Base-by-base conservation (phyloP, 53 echinoderm and acorn worm genomes). In the Paracentrotus lividus region DNA sequence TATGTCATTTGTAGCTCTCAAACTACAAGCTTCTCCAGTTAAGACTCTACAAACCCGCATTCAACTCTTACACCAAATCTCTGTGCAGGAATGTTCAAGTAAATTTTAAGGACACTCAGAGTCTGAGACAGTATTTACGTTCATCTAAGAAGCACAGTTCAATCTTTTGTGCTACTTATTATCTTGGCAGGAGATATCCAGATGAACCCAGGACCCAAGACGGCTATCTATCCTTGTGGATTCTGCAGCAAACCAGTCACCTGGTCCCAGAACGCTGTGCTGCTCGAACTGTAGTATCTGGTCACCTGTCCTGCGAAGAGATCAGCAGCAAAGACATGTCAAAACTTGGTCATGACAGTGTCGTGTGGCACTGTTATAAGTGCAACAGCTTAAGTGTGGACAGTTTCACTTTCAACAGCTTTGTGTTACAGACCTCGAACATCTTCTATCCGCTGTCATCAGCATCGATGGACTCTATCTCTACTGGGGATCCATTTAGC, bases 241-340 rank as follows among this genome's bases (percentile, higher is more conserved):
- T 33, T 55, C 1, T 93, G 93, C 81, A 40, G 59, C 36, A 51
- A 29, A 34, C 84, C 81, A 23, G 93, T 93, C 38, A 84, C 93
- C 34, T 93, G 93, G 93, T 93, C 84, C 0, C 77, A 52, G 78
- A 78, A 93, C 57, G 84, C 77, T 38, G 92, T 92, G 92, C 31
- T 92, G 92, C 77, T 53, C 72, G 3, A 77, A 92, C 49, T 93
- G 93, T 93, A 93, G 57, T 42, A 10, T 61, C 8, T 85, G 93
- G 93, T 45, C 85, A 60, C 78, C 7, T 40, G 10, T 78, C 78
- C 18, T 36, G 78, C 8, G 64, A 64, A 64, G 29, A 64, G 26
- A 64, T 64, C 27, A 64, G 64, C 26, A 29, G 64, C 26, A 68
- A 68, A 14, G 69, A 69, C 0, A 1, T 69, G 8, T 69, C 69